phyloP scores from a whole-genome alignment of 2,888 invertebrate species.

The Drosophila rellima region DNA sequence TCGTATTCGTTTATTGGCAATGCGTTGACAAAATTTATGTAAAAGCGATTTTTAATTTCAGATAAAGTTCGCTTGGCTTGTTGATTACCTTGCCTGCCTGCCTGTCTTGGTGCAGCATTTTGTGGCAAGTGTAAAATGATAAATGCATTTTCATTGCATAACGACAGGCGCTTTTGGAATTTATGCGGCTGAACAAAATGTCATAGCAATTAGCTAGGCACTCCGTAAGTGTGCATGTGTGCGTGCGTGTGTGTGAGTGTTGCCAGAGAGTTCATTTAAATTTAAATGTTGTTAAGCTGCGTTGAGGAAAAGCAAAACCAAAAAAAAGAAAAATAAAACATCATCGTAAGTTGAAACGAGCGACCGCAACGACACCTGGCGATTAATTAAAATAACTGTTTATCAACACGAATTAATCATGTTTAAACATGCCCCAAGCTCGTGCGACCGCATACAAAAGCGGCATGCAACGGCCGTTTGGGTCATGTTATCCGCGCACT shows the following conservation, averaged over 20 bases:
- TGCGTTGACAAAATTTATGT: slow-evolving; percentile 68
- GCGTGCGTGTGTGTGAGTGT: slow-evolving; percentile 4
- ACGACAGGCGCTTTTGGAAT: slow-evolving; percentile 39
- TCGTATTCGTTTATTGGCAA: slow-evolving; percentile 49
- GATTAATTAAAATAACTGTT: slow-evolving; percentile 83
- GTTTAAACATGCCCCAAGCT: slow-evolving; percentile 65
- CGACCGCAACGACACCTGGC: slow-evolving; percentile 75
- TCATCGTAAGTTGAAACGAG: slow-evolving; percentile 9
- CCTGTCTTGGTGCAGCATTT: slow-evolving; percentile 36
- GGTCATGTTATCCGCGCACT: slow-evolving; percentile 44
- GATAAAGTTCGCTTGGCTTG: slow-evolving; percentile 64
- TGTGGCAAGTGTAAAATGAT: slow-evolving; percentile 52
- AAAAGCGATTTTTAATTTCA: slow-evolving; percentile 76
- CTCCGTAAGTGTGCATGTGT: not conserved
- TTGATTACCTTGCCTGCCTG: slow-evolving; percentile 51
- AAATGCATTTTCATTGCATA: slow-evolving; percentile 60
- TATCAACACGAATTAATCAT: slow-evolving; percentile 80
- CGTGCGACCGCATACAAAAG: slow-evolving; percentile 60
- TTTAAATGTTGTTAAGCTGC: slow-evolving; percentile 52
- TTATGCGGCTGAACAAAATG: slow-evolving; percentile 55
- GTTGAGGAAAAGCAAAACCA: slow-evolving; percentile 6
- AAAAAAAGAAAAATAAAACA: not conserved
- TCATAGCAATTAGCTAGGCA: slow-evolving; percentile 54
- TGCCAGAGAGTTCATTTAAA: slow-evolving; percentile 58
- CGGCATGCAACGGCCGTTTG: slow-evolving; percentile 53